Evolutionary conservation across 2,888 invertebrate genomes (phyloP).

Genomic region (Acrobasis suavella): DNA sequence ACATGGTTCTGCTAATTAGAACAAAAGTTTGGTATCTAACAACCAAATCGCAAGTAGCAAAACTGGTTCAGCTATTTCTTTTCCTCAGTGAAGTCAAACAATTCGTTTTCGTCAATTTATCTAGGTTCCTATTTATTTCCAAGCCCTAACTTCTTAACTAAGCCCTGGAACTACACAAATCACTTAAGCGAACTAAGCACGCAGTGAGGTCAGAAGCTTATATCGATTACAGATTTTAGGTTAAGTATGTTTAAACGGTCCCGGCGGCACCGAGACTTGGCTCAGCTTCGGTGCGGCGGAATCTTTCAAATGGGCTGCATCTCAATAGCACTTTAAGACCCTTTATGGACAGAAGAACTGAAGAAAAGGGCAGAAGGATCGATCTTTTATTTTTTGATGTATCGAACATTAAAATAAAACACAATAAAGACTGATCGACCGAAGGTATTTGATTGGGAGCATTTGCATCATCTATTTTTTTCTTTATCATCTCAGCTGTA

Average conservation of each 20-base stretch:
- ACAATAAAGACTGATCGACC: no score
- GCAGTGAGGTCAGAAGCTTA: conserved; percentile 20
- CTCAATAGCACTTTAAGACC: conserved; percentile 26
- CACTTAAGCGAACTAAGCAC: conserved; percentile 6
- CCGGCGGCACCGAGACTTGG: conserved; percentile 1
- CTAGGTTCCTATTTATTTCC: not conserved
- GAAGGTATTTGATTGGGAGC: no score
- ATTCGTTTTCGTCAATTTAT: no score
- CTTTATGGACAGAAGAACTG: conserved; percentile 11
- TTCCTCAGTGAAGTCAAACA: no score
- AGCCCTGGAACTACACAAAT: conserved; percentile 7
- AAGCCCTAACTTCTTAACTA: not conserved
- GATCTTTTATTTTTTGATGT: not conserved
- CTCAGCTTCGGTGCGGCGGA: conserved; percentile 10
- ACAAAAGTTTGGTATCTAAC: no score
- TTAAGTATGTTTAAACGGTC: conserved; percentile 32
- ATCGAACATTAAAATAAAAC: not conserved
- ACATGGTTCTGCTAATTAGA: no score
- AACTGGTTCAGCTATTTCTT: no score
- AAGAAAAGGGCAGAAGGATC: not conserved
- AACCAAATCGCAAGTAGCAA: no score
- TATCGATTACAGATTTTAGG: conserved; percentile 31
- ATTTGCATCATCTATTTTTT: no score
- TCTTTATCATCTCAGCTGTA: no score
- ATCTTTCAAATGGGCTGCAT: conserved; percentile 27